Percentiles rank a stretch among this genome's conserved stretches.
These are phyloP conservation scores for Syngnathus scovelli DNA, from an alignment of 2,113 vertebrate genomes.

Conservation along the genomic window DNA sequence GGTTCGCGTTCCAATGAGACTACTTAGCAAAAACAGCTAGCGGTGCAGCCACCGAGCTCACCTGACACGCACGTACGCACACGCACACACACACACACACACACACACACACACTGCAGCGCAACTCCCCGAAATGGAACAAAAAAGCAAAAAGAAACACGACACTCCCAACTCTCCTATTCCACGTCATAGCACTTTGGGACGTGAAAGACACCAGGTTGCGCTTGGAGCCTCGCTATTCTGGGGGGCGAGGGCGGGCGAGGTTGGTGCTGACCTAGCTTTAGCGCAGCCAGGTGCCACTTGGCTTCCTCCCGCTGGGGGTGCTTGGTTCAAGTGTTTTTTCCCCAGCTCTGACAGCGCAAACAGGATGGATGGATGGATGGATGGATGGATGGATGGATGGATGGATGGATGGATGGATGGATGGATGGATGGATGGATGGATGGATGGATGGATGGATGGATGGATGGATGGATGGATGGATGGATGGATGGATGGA, in stretches of 20 bases:
- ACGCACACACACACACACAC: neutral
- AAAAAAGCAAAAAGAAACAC: neutral
- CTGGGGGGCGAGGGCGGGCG: conserved; percentile 11
- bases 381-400: conserved; percentile 2
- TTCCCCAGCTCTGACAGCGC: conserved; percentile 7
- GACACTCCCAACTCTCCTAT: conserved; percentile 7
- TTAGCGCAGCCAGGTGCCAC: conserved; percentile 63
- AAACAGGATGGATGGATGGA: neutral
- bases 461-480: conserved; percentile 2
- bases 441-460: conserved; percentile 4
- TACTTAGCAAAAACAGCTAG: conserved; percentile 20
- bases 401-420: neutral
- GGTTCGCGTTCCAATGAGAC: conserved; percentile 50
- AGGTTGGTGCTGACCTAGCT: conserved; percentile 43
- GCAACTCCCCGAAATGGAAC: neutral
- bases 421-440: conserved; percentile 21
- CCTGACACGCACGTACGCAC: too few relatives aligned
- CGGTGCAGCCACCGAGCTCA: neutral
- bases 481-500: neutral
- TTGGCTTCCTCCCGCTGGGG: conserved; percentile 13
- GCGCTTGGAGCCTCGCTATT: conserved; percentile 56
- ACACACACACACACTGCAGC: neutral
- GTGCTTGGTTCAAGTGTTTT: neutral
- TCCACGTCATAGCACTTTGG: conserved; percentile 68
- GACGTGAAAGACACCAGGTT: conserved; percentile 32